Evolutionary conservation across 2,113 vertebrate species (phyloP).

Genomic region (Gracilinanus agilis): DNA sequence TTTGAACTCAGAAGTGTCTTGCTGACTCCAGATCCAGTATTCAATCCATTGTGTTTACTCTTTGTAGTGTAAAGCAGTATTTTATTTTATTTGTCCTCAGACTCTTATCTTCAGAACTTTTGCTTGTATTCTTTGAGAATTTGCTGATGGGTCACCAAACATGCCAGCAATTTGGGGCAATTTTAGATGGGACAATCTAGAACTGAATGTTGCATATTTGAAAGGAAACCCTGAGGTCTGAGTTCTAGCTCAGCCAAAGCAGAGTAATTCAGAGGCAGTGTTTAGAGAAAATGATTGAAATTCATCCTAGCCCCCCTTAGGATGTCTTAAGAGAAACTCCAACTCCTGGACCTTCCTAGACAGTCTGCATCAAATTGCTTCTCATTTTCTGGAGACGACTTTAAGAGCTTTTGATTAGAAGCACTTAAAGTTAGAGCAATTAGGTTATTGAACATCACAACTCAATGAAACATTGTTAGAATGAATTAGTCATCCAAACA

Average conservation of each 20-base stretch:
- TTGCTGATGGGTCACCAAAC: not conserved
- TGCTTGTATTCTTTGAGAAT: not conserved
- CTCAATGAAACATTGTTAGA: constrained; percentile 48
- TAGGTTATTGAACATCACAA: constrained; percentile 32
- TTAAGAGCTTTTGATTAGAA: constrained; percentile 58
- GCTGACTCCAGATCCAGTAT: not conserved
- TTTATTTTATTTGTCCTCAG: not conserved
- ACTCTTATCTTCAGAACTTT: not conserved
- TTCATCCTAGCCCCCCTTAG: not conserved
- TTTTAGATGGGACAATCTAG: not conserved
- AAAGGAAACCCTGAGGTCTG: not conserved
- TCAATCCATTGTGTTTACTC: not conserved
- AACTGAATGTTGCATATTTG: not conserved
- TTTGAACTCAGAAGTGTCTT: no score
- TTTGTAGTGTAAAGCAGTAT: not conserved
- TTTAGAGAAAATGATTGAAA: not conserved
- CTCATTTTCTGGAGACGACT: constrained; percentile 25
- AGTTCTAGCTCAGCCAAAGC: not conserved
- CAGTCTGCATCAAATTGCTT: not conserved
- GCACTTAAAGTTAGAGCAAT: constrained; percentile 63
- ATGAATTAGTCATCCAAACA: constrained; percentile 56
- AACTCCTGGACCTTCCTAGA: not conserved
- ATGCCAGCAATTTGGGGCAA: not conserved
- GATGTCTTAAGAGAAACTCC: not conserved
- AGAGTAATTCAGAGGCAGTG: not conserved